Percentiles rank a stretch among this genome's conserved stretches.
These are phyloP conservation scores for Pterois miles DNA, from an alignment of 2,797 vertebrate genomes.

Conservation along the genomic window DNA sequence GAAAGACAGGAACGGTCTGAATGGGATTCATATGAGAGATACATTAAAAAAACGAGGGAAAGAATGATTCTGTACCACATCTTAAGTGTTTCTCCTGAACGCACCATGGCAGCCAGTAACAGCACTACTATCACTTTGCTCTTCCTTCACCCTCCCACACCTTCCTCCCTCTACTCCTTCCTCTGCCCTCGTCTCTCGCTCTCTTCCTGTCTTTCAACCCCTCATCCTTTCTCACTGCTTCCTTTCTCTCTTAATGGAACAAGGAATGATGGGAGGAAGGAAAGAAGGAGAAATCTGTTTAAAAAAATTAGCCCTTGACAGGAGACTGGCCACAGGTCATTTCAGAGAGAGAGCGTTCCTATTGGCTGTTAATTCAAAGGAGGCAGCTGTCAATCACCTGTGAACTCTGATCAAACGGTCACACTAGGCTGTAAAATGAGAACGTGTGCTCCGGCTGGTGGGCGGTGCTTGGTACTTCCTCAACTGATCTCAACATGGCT, in stretches of 20 bases:
- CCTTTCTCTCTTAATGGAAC: conserved; percentile 42
- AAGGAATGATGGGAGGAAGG: conserved; percentile 25
- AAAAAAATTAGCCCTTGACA: no score
- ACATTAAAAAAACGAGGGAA: background rate
- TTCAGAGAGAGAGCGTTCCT: no score
- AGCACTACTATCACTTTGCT: conserved; percentile 13
- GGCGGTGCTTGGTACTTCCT: no score
- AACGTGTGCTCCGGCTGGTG: no score
- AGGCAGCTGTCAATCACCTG: no score
- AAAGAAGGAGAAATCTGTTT: conserved; percentile 36
- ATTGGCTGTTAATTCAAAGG: no score
- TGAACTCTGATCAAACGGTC: no score
- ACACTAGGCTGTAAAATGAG: no score
- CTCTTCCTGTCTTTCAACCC: conserved; percentile 67
- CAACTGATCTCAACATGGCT: no score
- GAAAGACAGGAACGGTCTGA: background rate
- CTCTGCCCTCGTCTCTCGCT: conserved; percentile 28
- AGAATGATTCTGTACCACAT: background rate
- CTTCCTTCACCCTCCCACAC: conserved; percentile 1
- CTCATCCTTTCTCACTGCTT: conserved; percentile 44
- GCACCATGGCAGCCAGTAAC: conserved; percentile 29
- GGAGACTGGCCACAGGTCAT: no score
- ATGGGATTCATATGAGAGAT: background rate
- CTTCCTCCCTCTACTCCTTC: conserved; percentile 33
- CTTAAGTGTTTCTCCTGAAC: conserved; percentile 9